Percentiles rank a stretch among this genome's conserved stretches.
phyloP scores from a whole-genome alignment of 2,797 vertebrate species.

The Aphelocoma californica region DNA sequence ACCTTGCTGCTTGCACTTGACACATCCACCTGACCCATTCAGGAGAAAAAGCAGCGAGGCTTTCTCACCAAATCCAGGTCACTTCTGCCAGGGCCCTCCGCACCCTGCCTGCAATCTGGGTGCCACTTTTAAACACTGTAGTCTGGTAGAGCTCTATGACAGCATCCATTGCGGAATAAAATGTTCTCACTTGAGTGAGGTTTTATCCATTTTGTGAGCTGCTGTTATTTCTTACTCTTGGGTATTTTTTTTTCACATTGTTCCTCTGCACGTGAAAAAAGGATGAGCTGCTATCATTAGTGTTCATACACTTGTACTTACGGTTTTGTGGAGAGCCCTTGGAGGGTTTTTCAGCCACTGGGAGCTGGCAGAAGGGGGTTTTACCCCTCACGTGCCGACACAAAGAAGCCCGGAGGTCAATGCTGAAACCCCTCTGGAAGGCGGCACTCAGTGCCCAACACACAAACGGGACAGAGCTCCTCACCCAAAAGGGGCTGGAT shows the following conservation, averaged over 20 bases:
- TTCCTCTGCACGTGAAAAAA: not conserved
- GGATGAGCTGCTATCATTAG: not conserved
- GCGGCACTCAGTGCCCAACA: no score
- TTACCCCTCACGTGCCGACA: no score
- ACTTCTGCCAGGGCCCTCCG: not conserved
- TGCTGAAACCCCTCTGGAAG: no score
- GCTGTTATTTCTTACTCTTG: not conserved
- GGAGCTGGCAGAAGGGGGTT: no score
- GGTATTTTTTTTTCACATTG: not conserved
- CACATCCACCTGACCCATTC: not conserved
- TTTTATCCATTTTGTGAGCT: not conserved
- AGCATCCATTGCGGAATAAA: not conserved
- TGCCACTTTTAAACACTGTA: not conserved
- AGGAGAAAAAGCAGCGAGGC: not conserved
- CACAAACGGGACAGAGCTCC: no score
- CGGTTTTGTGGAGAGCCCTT: not conserved
- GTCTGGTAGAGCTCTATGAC: not conserved
- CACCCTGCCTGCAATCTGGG: not conserved
- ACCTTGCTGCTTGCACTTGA: not conserved
- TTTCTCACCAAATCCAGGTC: not conserved
- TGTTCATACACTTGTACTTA: rapidly evolving
- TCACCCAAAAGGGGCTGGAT: no score
- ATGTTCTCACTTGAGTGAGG: not conserved
- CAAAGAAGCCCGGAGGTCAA: no score
- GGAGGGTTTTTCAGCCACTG: no score